A percentile compares a stretch with the other conserved stretches of the same genome.
These are phyloP conservation scores for Calameuta idolon DNA, from an alignment of 2,888 invertebrate species.

Conservation along the genomic window DNA sequence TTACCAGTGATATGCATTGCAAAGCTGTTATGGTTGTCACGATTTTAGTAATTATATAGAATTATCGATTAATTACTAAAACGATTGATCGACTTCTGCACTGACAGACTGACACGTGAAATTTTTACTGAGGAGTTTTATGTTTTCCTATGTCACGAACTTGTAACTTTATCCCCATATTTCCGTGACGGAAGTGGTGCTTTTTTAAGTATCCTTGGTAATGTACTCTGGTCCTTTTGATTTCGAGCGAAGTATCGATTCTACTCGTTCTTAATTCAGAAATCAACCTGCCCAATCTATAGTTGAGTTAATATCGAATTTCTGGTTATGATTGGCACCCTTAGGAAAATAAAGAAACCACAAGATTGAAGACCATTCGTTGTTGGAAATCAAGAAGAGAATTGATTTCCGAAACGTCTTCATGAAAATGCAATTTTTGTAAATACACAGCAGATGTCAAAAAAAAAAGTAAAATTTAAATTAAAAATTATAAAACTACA, in stretches of 20 bases:
- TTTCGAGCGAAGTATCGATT: background rate
- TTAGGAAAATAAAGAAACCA: background rate
- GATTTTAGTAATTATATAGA: no score
- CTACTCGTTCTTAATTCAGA: background rate
- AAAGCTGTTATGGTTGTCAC: background rate
- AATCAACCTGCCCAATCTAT: background rate
- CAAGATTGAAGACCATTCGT: background rate
- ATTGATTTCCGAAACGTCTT: background rate
- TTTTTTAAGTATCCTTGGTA: background rate
- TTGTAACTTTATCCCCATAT: conserved; percentile 3
- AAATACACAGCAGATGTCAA: background rate
- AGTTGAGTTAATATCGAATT: background rate
- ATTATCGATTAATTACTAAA: background rate
- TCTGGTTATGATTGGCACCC: background rate
- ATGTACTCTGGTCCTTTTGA: background rate
- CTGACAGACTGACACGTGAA: background rate
- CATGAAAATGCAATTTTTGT: background rate
- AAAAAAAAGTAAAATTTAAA: background rate
- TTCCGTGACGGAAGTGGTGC: conserved; percentile 5
- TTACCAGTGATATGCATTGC: background rate
- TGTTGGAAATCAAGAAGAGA: background rate
- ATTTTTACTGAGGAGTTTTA: background rate
- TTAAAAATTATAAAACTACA: background rate
- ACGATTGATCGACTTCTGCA: background rate
- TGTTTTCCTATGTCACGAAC: background rate